These are phyloP conservation scores for Brachionus angularis DNA, from an alignment of 1,140 invertebrate species.

Conservation along the genomic window DNA sequence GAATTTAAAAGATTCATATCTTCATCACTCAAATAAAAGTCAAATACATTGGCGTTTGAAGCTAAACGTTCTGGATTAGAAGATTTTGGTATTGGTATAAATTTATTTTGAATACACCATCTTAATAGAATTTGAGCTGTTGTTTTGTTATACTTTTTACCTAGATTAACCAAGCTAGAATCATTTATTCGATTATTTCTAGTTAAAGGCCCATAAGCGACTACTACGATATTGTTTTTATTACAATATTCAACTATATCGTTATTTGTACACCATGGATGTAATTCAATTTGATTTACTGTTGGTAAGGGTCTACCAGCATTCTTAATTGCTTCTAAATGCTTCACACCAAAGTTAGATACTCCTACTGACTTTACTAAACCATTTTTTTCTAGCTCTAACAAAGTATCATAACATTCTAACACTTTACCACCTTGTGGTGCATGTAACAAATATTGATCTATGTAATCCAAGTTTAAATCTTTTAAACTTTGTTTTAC, in stretches of 20 bases:
- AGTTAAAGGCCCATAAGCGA: conserved; percentile 50
- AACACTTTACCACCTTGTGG: conserved; percentile 47
- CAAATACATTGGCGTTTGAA: neutral
- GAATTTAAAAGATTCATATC: neutral
- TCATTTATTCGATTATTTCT: conserved; percentile 47
- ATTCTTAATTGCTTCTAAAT: conserved; percentile 48
- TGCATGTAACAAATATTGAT: conserved; percentile 50
- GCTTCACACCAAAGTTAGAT: conserved; percentile 51
- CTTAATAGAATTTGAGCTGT: conserved; percentile 47
- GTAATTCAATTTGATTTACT: conserved; percentile 53
- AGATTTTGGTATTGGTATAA: conserved; percentile 51
- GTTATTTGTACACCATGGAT: conserved; percentile 48
- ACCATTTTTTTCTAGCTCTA: neutral
- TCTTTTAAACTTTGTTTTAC: neutral
- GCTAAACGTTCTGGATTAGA: neutral
- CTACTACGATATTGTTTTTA: conserved; percentile 48
- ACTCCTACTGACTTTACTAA: conserved; percentile 50
- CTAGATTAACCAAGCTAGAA: conserved; percentile 45
- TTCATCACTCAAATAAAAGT: neutral
- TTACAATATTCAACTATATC: conserved; percentile 50
- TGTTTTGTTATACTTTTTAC: conserved; percentile 48
- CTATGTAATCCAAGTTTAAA: conserved; percentile 47
- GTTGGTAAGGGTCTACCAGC: conserved; percentile 48
- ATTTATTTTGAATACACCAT: conserved; percentile 49
- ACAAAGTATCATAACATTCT: conserved; percentile 49